Evolutionary conservation across 1,140 invertebrate species (phyloP).

Genomic region (Diorhabda sublineata): DNA sequence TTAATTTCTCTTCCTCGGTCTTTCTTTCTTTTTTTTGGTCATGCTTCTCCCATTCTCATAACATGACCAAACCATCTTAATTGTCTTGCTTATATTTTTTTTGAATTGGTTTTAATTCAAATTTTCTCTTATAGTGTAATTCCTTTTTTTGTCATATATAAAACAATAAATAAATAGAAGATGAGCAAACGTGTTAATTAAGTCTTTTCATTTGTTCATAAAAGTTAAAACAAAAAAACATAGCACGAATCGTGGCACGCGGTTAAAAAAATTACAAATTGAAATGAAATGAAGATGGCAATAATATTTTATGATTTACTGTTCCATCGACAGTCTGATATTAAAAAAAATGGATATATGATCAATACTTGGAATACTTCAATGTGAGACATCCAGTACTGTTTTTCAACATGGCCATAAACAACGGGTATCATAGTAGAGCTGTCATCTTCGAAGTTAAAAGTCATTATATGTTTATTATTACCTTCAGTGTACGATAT

Average conservation of each 20-base stretch:
- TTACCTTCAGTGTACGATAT: constrained; percentile 17
- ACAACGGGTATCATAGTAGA: constrained; percentile 33
- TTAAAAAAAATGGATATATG: constrained; percentile 36
- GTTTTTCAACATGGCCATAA: constrained; percentile 37
- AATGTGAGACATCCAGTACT: constrained; percentile 36
- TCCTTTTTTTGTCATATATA: too few relatives aligned
- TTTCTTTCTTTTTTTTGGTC: too few relatives aligned
- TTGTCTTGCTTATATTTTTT: too few relatives aligned
- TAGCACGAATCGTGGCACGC: neutral
- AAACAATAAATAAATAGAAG: too few relatives aligned
- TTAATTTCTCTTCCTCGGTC: too few relatives aligned
- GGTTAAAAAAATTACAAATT: constrained; percentile 18
- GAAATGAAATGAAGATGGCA: constrained; percentile 19
- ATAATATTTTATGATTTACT: constrained; percentile 21
- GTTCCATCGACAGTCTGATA: constrained; percentile 20
- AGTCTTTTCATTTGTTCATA: too few relatives aligned
- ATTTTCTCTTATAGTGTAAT: too few relatives aligned
- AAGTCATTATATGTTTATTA: constrained; percentile 23
- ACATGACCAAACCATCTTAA: too few relatives aligned
- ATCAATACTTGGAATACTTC: constrained; percentile 39
- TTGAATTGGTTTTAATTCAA: too few relatives aligned
- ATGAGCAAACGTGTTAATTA: too few relatives aligned
- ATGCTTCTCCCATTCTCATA: too few relatives aligned
- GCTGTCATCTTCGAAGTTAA: constrained; percentile 30
- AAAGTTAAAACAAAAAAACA: neutral